Conservation (phyloP, 37 sponge, comb jelly and placozoan genomes). For the Lycopodina hypogea region DNA sequence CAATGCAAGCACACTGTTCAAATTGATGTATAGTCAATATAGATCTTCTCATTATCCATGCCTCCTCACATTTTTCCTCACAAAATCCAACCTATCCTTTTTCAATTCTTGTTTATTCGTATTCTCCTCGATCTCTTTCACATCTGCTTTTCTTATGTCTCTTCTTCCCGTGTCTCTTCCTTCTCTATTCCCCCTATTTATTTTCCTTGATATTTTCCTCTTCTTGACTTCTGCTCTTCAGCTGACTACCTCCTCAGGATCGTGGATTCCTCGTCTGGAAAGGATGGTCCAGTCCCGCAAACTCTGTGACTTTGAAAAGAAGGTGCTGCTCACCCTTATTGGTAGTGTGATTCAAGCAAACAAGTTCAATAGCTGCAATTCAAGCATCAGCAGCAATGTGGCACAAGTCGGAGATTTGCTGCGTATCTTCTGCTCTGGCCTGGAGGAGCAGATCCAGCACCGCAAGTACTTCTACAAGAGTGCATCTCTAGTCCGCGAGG, state of each 20-base stretch:
- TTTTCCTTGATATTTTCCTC: neutral
- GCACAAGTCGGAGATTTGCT: slow-evolving; percentile 68
- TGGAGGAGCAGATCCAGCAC: slow-evolving; percentile 73
- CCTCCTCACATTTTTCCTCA: no score
- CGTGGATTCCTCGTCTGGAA: slow-evolving; percentile 65
- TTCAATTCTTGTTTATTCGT: no score
- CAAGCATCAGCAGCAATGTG: slow-evolving; percentile 58
- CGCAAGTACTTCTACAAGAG: slow-evolving; percentile 79
- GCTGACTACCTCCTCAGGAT: slow-evolving; percentile 56
- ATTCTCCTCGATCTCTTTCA: no score
- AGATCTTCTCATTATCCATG: neutral
- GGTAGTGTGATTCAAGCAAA: slow-evolving; percentile 74
- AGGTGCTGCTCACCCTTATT: slow-evolving; percentile 68
- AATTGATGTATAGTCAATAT: neutral
- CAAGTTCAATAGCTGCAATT: slow-evolving; percentile 32
- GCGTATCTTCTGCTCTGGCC: slow-evolving; percentile 53
- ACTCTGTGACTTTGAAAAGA: slow-evolving; percentile 73
- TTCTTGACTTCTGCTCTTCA: neutral
- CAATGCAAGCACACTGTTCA: neutral
- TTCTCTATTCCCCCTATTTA: neutral
- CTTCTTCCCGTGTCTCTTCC: neutral
- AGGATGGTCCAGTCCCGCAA: slow-evolving; percentile 68
- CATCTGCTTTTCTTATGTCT: neutral
- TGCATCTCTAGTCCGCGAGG: slow-evolving; percentile 62
- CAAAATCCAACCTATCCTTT: no score